Conservation (phyloP, 2,888 invertebrate genomes). For the Apamea anceps region DNA sequence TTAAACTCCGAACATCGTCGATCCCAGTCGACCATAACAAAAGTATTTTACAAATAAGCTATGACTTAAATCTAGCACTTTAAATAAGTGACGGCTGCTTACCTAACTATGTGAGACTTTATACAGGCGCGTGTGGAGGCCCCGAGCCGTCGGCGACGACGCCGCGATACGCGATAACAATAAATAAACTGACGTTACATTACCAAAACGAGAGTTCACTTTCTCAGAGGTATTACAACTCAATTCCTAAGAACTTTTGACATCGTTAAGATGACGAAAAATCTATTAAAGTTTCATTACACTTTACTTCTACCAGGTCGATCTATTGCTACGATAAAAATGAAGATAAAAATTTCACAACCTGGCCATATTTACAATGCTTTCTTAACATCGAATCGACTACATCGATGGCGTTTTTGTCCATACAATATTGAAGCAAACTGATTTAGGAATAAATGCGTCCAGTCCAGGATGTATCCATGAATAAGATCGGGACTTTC, state of each 20-base stretch:
- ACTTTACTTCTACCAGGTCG: slow-evolving; percentile 77
- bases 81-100: slow-evolving; percentile 84
- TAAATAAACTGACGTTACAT: slow-evolving; percentile 77
- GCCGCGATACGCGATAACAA: slow-evolving; percentile 73
- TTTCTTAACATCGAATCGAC: slow-evolving; percentile 72
- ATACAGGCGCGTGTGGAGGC: slow-evolving; percentile 65
- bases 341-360: slow-evolving; percentile 87
- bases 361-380: slow-evolving; percentile 89
- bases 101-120: slow-evolving; percentile 79
- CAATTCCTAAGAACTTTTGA: slow-evolving; percentile 81
- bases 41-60: slow-evolving; percentile 88
- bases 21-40: slow-evolving; percentile 89
- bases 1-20: slow-evolving; percentile 89
- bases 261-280: slow-evolving; percentile 67
- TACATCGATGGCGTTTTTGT: slow-evolving; percentile 58
- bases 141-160: slow-evolving; percentile 68
- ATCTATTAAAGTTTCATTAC: slow-evolving; percentile 52
- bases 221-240: slow-evolving; percentile 85
- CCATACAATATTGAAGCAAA: slow-evolving; percentile 52
- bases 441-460: slow-evolving; percentile 51
- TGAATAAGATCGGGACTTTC: slow-evolving; percentile 41
- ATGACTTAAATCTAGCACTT: slow-evolving; percentile 84
- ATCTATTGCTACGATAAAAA: slow-evolving; percentile 82
- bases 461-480: slow-evolving; percentile 54
- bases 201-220: slow-evolving; percentile 80